Conservation (phyloP, 2,113 vertebrate species). For the Enhydra lutris region DNA sequence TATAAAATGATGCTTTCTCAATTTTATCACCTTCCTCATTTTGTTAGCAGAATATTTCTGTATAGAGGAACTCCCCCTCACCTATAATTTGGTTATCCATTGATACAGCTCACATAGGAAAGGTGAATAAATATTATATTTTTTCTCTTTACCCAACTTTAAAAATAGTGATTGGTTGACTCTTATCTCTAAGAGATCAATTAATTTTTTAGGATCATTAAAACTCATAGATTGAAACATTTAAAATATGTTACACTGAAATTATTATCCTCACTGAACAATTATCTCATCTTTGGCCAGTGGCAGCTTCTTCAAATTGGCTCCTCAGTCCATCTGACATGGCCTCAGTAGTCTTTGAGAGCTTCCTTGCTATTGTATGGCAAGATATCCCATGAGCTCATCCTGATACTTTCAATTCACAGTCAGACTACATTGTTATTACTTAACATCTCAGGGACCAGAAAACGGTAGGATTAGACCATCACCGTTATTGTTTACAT, state of each 20-base stretch:
- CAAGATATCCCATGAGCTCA: neutral
- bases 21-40: neutral
- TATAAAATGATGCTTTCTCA: neutral
- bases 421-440: neutral
- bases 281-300: neutral
- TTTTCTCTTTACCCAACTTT: neutral
- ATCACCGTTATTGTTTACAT: neutral
- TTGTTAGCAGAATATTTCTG: neutral
- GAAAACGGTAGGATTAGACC: neutral
- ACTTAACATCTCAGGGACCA: neutral
- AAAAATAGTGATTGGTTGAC: neutral
- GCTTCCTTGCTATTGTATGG: neutral
- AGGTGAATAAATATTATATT: neutral
- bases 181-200: neutral
- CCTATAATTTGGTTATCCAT: neutral
- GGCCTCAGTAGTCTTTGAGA: neutral
- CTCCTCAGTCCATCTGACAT: neutral
- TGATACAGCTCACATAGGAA: neutral
- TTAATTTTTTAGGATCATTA: neutral
- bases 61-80: neutral
- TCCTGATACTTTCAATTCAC: neutral
- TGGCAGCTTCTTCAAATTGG: neutral
- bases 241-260: neutral
- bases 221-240: neutral
- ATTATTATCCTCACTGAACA: neutral